Percentiles rank a stretch among this genome's conserved stretches.
Conservation (phyloP, 2,113 vertebrate genomes). For the Syngnathus scovelli region DNA sequence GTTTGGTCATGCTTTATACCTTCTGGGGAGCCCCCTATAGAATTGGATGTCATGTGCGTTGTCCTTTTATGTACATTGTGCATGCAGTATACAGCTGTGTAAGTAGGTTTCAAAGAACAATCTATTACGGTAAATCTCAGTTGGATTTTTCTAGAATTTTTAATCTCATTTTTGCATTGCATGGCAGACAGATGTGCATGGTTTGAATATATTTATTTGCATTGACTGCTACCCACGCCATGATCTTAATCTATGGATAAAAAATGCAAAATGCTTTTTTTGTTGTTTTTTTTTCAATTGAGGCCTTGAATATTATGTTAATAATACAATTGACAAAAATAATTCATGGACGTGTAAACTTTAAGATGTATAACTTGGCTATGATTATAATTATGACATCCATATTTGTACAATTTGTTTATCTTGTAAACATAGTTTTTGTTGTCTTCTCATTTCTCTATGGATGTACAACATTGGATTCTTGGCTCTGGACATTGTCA, state of each 20-base stretch:
- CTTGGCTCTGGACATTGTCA: slow-evolving; percentile 15
- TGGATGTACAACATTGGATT: background rate
- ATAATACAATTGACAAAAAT: no score
- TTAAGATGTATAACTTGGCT: no score
- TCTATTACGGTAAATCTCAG: background rate
- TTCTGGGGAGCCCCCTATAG: slow-evolving; percentile 8
- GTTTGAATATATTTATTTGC: background rate
- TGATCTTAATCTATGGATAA: no score
- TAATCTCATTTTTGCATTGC: background rate
- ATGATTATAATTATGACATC: background rate
- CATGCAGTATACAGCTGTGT: background rate
- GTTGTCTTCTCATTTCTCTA: slow-evolving; percentile 1
- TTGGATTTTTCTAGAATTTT: background rate
- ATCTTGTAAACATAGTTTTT: slow-evolving; percentile 7
- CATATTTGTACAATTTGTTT: background rate
- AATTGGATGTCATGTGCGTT: background rate
- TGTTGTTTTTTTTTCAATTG: no score
- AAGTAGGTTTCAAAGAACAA: background rate
- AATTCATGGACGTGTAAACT: background rate
- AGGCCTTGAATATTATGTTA: no score
- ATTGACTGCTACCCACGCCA: no score
- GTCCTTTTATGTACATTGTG: background rate
- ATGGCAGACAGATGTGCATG: background rate
- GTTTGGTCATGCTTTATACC: background rate
- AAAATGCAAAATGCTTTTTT: no score